Conservation (phyloP, 2,113 vertebrate genomes). For the Chamaea fasciata region DNA sequence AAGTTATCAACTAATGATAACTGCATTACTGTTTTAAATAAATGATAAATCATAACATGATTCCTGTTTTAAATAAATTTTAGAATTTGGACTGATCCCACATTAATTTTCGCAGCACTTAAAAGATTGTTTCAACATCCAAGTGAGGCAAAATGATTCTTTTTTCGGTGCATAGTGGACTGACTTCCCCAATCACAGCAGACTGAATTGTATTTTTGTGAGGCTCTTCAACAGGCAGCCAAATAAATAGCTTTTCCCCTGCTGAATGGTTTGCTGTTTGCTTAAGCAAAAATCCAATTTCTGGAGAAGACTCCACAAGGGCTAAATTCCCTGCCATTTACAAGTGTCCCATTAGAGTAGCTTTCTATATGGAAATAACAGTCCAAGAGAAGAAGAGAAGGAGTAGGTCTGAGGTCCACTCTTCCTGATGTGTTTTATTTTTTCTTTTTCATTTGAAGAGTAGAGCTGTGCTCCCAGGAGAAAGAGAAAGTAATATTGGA, state of each 20-base stretch:
- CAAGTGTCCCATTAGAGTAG: constrained; percentile 75
- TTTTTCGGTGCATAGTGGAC: constrained; percentile 21
- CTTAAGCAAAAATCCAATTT: constrained; percentile 83
- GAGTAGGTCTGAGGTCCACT: constrained; percentile 65
- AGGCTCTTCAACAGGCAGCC: constrained; percentile 62
- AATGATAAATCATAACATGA: neutral
- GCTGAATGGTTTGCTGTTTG: constrained; percentile 74
- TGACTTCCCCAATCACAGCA: constrained; percentile 43
- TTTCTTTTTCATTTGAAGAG: constrained; percentile 74
- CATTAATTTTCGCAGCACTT: constrained; percentile 2
- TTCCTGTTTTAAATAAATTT: neutral
- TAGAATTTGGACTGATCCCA: neutral
- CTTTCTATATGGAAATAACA: constrained; percentile 79
- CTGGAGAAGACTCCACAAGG: constrained; percentile 68
- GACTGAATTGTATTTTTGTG: constrained; percentile 66
- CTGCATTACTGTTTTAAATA: neutral
- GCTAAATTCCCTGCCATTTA: constrained; percentile 75
- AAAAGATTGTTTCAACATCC: neutral
- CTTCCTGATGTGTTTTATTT: constrained; percentile 74
- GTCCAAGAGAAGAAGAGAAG: constrained; percentile 71
- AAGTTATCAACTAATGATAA: neutral
- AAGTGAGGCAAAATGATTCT: constrained; percentile 10
- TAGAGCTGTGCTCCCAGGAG: constrained; percentile 66
- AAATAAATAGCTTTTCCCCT: constrained; percentile 75
- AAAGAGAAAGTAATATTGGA: constrained; percentile 58